Evolutionary conservation across 2,888 invertebrate species (phyloP).

Genomic region (Hoplodrina blanda): DNA sequence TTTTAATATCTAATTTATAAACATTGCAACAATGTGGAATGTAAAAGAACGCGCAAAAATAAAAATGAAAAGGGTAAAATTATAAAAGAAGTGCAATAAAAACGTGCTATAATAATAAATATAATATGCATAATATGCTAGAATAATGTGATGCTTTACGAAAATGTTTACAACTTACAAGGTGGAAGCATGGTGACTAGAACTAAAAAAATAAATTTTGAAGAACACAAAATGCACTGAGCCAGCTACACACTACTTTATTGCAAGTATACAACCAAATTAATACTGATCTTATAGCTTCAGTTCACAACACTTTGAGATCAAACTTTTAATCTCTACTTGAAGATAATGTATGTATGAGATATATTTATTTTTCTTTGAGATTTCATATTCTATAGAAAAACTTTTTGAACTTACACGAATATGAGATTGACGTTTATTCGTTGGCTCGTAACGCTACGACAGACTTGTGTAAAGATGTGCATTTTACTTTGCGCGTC

Average conservation of each 20-base stretch:
- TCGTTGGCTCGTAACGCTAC: background rate
- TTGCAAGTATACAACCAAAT: slow-evolving; percentile 41
- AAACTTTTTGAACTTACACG: background rate
- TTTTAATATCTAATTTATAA: slow-evolving; percentile 76
- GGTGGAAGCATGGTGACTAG: slow-evolving; percentile 86
- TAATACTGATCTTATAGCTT: slow-evolving; percentile 54
- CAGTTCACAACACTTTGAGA: slow-evolving; percentile 48
- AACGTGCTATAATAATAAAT: slow-evolving; percentile 67
- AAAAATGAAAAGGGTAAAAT: slow-evolving; percentile 63
- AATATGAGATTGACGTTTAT: background rate
- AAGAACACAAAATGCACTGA: slow-evolving; percentile 66
- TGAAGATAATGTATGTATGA: background rate
- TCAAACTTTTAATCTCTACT: slow-evolving; percentile 24
- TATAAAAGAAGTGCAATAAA: slow-evolving; percentile 74
- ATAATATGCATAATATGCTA: slow-evolving; percentile 63
- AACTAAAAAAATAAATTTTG: slow-evolving; percentile 74
- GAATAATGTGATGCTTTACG: slow-evolving; percentile 78
- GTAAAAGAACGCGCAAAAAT: slow-evolving; percentile 70
- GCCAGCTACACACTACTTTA: slow-evolving; percentile 54
- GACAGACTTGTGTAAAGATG: background rate
- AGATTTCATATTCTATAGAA: slow-evolving; percentile 1
- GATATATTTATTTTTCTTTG: slow-evolving; percentile 3
- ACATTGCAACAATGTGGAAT: slow-evolving; percentile 83
- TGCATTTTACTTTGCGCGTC: slow-evolving; percentile 8
- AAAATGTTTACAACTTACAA: slow-evolving; percentile 61